These are phyloP conservation scores for Aphaenogaster floridana DNA, from an alignment of 1,140 invertebrate genomes.

Conservation along the genomic window DNA sequence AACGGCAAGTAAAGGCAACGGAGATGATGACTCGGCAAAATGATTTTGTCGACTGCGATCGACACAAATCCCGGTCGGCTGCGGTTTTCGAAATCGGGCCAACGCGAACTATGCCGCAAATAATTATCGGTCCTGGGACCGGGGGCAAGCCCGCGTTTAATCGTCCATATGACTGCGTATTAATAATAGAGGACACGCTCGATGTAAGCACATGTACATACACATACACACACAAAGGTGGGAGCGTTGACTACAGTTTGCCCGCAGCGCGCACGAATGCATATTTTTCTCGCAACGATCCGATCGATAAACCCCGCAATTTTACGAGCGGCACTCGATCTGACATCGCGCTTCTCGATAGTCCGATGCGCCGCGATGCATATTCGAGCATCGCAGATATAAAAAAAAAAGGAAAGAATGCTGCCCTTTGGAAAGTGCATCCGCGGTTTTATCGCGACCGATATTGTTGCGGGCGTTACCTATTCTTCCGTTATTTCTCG, in stretches of 20 bases:
- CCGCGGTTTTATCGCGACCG: constrained; percentile 34
- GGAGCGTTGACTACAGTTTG: constrained; percentile 62
- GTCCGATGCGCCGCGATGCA: constrained; percentile 32
- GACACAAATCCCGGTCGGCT: constrained; percentile 61
- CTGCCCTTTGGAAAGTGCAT: constrained; percentile 33
- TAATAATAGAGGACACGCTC: constrained; percentile 71
- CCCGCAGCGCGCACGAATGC: constrained; percentile 55
- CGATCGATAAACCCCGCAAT: constrained; percentile 65
- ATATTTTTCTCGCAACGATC: constrained; percentile 63
- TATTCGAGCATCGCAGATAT: constrained; percentile 35
- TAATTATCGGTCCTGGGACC: constrained; percentile 69
- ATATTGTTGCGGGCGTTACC: constrained; percentile 36
- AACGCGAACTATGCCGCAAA: constrained; percentile 74
- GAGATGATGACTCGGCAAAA: constrained; percentile 63
- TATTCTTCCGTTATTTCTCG: not conserved
- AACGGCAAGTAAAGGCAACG: constrained; percentile 61
- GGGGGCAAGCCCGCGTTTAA: constrained; percentile 70
- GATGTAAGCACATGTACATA: not conserved
- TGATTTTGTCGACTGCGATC: constrained; percentile 63
- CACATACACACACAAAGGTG: not conserved
- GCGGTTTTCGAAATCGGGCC: constrained; percentile 71
- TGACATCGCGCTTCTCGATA: constrained; percentile 28
- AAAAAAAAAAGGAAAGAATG: not conserved
- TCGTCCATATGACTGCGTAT: constrained; percentile 75
- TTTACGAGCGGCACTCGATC: constrained; percentile 63